phyloP scores from a whole-genome alignment of 53 echinoderm and acorn worm species.

The Crossaster papposus region DNA sequence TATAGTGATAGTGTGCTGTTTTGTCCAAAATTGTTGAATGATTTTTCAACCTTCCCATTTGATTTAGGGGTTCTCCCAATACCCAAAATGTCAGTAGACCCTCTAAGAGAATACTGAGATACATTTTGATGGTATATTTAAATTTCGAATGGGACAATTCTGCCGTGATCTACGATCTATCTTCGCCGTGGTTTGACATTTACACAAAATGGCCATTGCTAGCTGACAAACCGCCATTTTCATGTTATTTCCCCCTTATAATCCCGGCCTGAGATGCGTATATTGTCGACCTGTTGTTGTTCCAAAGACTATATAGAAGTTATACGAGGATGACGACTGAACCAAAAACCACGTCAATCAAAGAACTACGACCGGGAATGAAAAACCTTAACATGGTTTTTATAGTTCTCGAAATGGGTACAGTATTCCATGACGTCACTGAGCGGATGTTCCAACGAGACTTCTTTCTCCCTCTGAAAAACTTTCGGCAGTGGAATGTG shows the following conservation, averaged over 20 bases:
- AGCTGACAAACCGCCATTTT: slow-evolving; percentile 24
- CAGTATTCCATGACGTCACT: slow-evolving; percentile 43
- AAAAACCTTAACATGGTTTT: slow-evolving; percentile 91
- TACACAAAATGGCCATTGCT: slow-evolving; percentile 16
- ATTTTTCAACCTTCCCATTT: slow-evolving; percentile 2
- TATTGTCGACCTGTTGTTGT: slow-evolving; percentile 3
- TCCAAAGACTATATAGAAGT: slow-evolving; percentile 33
- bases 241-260: slow-evolving; percentile 27
- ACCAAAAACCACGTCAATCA: slow-evolving; percentile 72
- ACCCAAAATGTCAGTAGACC: slow-evolving; percentile 35
- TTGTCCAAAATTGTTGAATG: not conserved
- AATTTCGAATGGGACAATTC: slow-evolving; percentile 3
- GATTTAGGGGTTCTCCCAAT: not conserved
- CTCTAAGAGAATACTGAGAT: slow-evolving; percentile 22
- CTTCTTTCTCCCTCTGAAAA: slow-evolving; percentile 39
- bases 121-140: slow-evolving; percentile 22
- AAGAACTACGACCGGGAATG: slow-evolving; percentile 94
- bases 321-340: slow-evolving; percentile 60
- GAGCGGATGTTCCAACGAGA: slow-evolving; percentile 8
- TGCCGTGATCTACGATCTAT: not conserved
- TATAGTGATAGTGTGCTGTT: too few species aligned
- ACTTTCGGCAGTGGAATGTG: not conserved
- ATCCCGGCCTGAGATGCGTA: slow-evolving; percentile 15
- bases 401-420: slow-evolving; percentile 98
- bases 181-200: not conserved